These are phyloP conservation scores for Pluvialis apricaria DNA, from an alignment of 2,113 vertebrate species.

Conservation along the genomic window DNA sequence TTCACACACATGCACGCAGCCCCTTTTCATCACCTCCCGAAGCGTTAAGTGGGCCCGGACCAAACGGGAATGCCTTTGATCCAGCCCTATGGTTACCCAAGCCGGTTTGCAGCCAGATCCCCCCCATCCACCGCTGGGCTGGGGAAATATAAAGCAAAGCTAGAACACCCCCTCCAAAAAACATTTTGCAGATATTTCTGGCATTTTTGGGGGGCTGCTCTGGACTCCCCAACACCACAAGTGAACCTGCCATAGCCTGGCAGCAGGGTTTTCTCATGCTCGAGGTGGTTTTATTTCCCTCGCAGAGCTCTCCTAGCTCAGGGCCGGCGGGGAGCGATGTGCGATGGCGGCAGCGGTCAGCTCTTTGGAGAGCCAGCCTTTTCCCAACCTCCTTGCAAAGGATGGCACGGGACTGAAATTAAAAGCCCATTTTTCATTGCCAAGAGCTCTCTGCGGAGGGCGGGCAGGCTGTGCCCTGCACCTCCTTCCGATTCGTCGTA, in stretches of 20 bases:
- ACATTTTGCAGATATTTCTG: neutral
- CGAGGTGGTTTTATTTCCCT: neutral
- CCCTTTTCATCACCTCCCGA: neutral
- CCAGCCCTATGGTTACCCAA: neutral
- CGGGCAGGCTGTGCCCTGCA: neutral
- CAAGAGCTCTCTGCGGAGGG: accelerated
- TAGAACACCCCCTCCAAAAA: neutral
- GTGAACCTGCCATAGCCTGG: neutral
- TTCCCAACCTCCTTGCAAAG: neutral
- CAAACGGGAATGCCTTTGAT: neutral
- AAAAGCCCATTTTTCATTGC: neutral
- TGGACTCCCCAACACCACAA: neutral
- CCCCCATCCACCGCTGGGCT: accelerated
- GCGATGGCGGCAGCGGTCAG: accelerated
- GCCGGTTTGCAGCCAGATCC: neutral
- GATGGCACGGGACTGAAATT: too few species aligned
- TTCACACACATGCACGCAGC: neutral
- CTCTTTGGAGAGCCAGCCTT: accelerated
- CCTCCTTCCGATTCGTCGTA: neutral
- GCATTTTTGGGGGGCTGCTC: neutral
- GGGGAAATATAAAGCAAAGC: neutral
- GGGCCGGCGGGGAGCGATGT: accelerated
- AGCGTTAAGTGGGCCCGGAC: neutral
- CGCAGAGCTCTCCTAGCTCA: neutral
- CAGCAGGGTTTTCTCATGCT: neutral